phyloP scores from a whole-genome alignment of 2,113 vertebrate genomes.

The Leucoraja erinaceus region DNA sequence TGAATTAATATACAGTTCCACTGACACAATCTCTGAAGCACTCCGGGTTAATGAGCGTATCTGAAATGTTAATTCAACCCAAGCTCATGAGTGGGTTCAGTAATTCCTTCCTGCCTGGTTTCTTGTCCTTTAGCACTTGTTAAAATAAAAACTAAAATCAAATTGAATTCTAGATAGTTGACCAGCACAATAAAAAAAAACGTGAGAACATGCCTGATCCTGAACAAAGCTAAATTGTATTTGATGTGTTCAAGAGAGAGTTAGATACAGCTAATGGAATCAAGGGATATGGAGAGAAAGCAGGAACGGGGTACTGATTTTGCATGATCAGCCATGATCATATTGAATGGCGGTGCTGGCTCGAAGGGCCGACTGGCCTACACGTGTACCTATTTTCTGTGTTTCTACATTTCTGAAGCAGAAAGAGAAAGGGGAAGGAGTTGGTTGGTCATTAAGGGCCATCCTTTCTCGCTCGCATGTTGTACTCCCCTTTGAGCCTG shows the following conservation, averaged over 20 bases:
- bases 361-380: too few relatives aligned
- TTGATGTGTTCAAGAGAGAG: too few relatives aligned
- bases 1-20: slow-evolving; percentile 20
- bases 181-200: background rate
- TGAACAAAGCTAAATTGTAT: background rate
- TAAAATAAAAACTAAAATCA: background rate
- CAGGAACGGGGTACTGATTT: too few relatives aligned
- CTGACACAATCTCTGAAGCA: slow-evolving; percentile 10
- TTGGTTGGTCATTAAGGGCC: too few relatives aligned
- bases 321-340: too few relatives aligned
- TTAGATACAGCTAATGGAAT: too few relatives aligned
- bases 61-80: slow-evolving; percentile 13
- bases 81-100: background rate
- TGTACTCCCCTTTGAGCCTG: too few relatives aligned
- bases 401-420: background rate
- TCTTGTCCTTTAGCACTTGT: background rate
- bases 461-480: too few relatives aligned
- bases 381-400: too few relatives aligned
- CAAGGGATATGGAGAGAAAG: too few relatives aligned
- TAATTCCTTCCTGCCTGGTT: slow-evolving; percentile 2
- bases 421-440: too few relatives aligned
- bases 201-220: background rate
- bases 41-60: background rate
- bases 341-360: too few relatives aligned
- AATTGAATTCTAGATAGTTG: background rate